phyloP scores from a whole-genome alignment of 1,140 invertebrate genomes.

The Piezodorus guildinii region DNA sequence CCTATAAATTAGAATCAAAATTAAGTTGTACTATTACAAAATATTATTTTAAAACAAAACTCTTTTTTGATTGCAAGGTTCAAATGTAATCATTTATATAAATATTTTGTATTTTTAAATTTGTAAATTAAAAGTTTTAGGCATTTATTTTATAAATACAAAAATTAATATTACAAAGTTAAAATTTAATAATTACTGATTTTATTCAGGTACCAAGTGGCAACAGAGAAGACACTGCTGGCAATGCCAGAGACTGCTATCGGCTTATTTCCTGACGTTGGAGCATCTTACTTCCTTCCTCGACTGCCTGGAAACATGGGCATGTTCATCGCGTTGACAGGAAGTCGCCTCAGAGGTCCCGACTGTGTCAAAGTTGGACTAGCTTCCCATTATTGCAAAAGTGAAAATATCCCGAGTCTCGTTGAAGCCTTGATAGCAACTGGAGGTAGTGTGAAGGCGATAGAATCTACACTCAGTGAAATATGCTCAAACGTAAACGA shows the following conservation, averaged over 20 bases:
- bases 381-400: conserved; percentile 81
- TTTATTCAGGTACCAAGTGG: conserved; percentile 60
- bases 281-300: conserved; percentile 82
- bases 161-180: too few species aligned
- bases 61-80: too few species aligned
- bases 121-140: too few species aligned
- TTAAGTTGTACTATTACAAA: too few species aligned
- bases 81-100: too few species aligned
- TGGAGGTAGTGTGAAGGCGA: conserved; percentile 8
- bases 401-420: conserved; percentile 51
- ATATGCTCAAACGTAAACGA: conserved; percentile 25
- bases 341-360: conserved; percentile 57
- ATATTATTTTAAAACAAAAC: too few species aligned
- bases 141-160: too few species aligned
- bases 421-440: conserved; percentile 23
- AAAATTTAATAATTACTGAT: too few species aligned
- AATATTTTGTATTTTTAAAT: too few species aligned
- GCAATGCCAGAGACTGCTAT: conserved; percentile 97
- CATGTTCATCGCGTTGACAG: conserved; percentile 57
- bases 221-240: conserved; percentile 92
- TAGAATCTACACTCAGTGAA: conserved; percentile 26
- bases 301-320: conserved; percentile 77
- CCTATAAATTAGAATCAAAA: too few species aligned
- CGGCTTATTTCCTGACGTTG: conserved; percentile 96
- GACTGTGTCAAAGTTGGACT: conserved; percentile 85